Conservation (phyloP, 2,797 vertebrate genomes). For the Acanthis flammea region DNA sequence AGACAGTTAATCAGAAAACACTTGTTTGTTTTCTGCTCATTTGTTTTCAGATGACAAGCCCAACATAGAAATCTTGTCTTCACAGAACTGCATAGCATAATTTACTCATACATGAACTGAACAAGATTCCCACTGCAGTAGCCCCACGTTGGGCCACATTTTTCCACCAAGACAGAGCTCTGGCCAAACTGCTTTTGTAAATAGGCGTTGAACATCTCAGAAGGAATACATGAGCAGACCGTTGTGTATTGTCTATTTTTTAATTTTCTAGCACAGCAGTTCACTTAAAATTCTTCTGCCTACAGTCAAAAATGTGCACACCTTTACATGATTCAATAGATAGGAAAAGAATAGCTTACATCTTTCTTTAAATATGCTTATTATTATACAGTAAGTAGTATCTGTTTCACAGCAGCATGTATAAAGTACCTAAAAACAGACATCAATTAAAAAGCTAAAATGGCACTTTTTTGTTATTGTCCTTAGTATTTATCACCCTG, state of each 20-base stretch:
- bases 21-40: background rate
- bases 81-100: background rate
- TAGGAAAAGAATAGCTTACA: background rate
- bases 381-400: background rate
- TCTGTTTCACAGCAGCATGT: slow-evolving; percentile 28
- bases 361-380: background rate
- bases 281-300: background rate
- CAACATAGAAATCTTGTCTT: background rate
- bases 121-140: background rate
- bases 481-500: slow-evolving; percentile 24
- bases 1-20: background rate
- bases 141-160: fast-evolving
- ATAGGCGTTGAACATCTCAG: background rate
- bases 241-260: background rate
- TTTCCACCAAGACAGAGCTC: background rate
- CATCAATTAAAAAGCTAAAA: slow-evolving; percentile 48
- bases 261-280: background rate
- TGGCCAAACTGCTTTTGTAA: background rate
- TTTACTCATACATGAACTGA: background rate
- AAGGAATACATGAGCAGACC: background rate
- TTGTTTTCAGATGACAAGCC: background rate
- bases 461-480: slow-evolving; percentile 48
- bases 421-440: background rate
- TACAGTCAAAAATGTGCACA: background rate
- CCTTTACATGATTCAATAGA: background rate